phyloP scores from a whole-genome alignment of 2,113 vertebrate genomes.

The Oreochromis spilurus region DNA sequence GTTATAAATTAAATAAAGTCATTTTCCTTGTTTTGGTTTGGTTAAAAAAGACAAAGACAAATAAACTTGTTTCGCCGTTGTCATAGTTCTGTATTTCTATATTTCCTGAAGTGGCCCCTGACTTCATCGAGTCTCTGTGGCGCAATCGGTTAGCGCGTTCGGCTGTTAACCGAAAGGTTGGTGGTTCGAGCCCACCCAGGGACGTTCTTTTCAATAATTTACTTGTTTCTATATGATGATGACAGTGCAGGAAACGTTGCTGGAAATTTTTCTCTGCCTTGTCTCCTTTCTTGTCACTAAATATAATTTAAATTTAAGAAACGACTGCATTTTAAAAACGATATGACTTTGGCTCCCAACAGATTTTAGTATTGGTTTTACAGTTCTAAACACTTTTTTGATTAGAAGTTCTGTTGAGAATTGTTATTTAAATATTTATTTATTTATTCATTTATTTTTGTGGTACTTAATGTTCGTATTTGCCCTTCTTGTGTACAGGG shows the following conservation, averaged over 20 bases:
- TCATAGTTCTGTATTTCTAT: background rate
- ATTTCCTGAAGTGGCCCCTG: accelerated
- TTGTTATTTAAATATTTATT: background rate
- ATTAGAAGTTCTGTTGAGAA: background rate
- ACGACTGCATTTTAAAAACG: background rate
- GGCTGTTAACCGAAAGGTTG: constrained; percentile 70
- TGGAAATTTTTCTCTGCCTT: background rate
- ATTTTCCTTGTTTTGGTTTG: background rate
- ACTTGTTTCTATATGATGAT: background rate
- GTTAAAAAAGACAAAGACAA: background rate
- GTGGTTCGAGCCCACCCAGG: constrained; percentile 68
- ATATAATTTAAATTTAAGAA: background rate
- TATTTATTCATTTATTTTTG: background rate
- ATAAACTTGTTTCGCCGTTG: background rate
- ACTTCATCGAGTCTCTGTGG: constrained; percentile 3
- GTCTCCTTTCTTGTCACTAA: background rate
- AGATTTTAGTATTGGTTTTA: background rate
- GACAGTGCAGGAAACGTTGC: background rate
- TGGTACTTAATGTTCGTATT: background rate
- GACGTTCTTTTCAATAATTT: background rate
- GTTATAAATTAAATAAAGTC: background rate
- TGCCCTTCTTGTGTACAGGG: background rate
- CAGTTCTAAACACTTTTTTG: background rate
- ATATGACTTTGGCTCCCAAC: background rate
- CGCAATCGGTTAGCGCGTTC: constrained; percentile 62